Conservation (phyloP, 1,140 invertebrate species). For the Odontomachus brunneus region DNA sequence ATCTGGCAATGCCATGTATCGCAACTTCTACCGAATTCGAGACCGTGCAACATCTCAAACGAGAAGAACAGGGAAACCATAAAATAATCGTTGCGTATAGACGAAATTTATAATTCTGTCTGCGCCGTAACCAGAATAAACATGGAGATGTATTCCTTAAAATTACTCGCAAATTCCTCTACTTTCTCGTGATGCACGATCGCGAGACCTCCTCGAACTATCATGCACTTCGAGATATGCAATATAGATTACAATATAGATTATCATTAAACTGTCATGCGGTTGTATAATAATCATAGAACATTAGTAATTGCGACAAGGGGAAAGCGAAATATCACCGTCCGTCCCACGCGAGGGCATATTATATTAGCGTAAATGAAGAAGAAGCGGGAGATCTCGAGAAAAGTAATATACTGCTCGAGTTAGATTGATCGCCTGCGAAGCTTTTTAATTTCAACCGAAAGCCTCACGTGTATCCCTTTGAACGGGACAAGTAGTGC, state of each 20-base stretch:
- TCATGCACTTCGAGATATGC: no score
- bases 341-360: not conserved
- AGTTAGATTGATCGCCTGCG: not conserved
- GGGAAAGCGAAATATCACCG: not conserved
- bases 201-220: not conserved
- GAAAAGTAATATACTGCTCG: not conserved
- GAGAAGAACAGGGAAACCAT: not conserved
- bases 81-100: constrained; percentile 30
- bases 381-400: constrained; percentile 5
- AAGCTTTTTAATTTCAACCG: not conserved
- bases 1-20: no score
- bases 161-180: not conserved
- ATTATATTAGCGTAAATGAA: constrained; percentile 10
- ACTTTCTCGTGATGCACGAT: not conserved
- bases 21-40: no score
- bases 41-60: no score
- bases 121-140: not conserved
- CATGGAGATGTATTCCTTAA: not conserved
- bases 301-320: not conserved
- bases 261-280: not conserved
- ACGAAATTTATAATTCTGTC: not conserved
- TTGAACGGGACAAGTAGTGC: not conserved
- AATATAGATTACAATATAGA: not conserved
- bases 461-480: not conserved
- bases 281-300: not conserved